A percentile compares a stretch with the other conserved stretches of the same genome.
phyloP scores from a whole-genome alignment of 2,797 vertebrate genomes.

The Ctenosaura bakeri region DNA sequence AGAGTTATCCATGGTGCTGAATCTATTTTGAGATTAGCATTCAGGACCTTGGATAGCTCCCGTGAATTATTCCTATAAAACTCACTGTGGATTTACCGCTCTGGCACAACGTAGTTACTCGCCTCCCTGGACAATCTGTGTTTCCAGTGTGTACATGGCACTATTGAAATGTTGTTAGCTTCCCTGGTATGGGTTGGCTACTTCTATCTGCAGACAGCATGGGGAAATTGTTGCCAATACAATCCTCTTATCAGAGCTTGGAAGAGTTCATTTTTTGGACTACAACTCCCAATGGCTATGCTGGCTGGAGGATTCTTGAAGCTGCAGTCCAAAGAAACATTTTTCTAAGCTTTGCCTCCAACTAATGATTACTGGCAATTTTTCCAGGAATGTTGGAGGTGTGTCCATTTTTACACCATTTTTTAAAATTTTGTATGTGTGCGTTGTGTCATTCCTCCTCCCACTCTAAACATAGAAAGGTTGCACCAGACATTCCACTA shows the following conservation, averaged over 20 bases:
- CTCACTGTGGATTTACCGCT: too few relatives aligned
- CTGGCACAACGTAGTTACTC: too few relatives aligned
- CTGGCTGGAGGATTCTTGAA: too few relatives aligned
- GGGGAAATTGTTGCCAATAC: not conserved
- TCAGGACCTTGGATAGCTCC: not conserved
- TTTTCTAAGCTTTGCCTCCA: not conserved
- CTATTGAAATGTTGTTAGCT: too few relatives aligned
- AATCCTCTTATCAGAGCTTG: not conserved
- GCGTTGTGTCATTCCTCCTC: not conserved
- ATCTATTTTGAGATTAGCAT: not conserved
- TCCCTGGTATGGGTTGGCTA: not conserved
- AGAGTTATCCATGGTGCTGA: too few relatives aligned
- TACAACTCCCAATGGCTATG: too few relatives aligned
- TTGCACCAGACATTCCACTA: not conserved
- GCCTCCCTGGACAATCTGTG: not conserved
- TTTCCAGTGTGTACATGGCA: not conserved
- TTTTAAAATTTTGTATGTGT: not conserved
- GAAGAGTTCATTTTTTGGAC: not conserved
- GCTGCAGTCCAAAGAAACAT: too few relatives aligned
- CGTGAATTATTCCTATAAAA: not conserved
- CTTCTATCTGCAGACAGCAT: not conserved
- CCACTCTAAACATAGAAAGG: not conserved
- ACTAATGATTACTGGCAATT: too few relatives aligned
- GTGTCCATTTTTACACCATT: not conserved
- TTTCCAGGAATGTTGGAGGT: not conserved